Percentiles rank a stretch among this genome's conserved stretches.
These are phyloP conservation scores for Pleuronectes platessa DNA, from an alignment of 2,113 vertebrate genomes.

Conservation along the genomic window DNA sequence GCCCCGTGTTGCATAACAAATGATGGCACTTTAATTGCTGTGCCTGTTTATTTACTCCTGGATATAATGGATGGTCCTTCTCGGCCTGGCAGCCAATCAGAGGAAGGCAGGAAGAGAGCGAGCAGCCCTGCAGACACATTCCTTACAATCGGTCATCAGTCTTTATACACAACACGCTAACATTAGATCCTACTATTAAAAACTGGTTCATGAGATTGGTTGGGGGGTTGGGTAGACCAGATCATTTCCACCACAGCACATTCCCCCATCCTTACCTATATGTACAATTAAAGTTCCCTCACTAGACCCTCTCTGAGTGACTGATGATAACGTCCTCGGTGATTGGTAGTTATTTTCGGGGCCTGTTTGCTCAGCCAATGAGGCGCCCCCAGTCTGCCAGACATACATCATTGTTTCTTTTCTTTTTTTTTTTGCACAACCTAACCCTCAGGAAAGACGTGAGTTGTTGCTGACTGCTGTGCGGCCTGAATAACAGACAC, in stretches of 20 bases:
- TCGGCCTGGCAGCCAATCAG: conserved; percentile 69
- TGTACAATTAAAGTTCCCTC: conserved; percentile 76
- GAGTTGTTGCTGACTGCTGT: conserved; percentile 88
- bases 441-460: conserved; percentile 86
- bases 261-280: conserved; percentile 14
- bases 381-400: conserved; percentile 86
- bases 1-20: conserved; percentile 78
- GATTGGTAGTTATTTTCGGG: conserved; percentile 92
- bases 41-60: conserved; percentile 81
- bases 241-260: background rate
- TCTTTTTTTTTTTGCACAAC: conserved; percentile 71
- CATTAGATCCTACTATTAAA: background rate
- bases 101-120: conserved; percentile 62
- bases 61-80: conserved; percentile 76
- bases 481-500: conserved; percentile 89
- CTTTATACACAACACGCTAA: conserved; percentile 3
- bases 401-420: conserved; percentile 94
- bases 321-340: conserved; percentile 90
- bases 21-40: conserved; percentile 81
- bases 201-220: background rate
- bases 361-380: conserved; percentile 90
- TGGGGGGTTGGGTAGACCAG: background rate
- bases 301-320: conserved; percentile 78
- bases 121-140: conserved; percentile 53
- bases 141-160: conserved; percentile 29